A percentile compares a stretch with the other conserved stretches of the same genome.
Conservation (phyloP, 1,140 invertebrate genomes). For the Coenobita brevimanus region DNA sequence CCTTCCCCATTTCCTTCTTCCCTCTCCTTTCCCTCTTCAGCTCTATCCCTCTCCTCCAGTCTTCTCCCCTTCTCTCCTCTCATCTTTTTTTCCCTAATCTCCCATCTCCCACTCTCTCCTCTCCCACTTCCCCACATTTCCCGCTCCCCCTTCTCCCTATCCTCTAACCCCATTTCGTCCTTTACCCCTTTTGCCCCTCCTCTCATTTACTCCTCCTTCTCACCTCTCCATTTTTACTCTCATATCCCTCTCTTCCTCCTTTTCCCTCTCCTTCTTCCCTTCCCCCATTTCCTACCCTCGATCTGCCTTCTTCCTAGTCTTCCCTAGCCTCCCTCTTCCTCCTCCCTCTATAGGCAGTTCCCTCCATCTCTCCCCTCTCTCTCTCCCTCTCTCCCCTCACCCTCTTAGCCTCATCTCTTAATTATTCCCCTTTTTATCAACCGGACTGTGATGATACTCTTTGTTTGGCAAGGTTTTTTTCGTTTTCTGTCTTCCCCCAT, state of each 20-base stretch:
- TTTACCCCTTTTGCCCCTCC: too few species aligned
- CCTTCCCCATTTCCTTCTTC: too few species aligned
- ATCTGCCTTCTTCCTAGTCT: neutral
- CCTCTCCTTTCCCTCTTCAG: too few species aligned
- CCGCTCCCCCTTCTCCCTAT: neutral
- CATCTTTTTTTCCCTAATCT: neutral
- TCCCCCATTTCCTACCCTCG: too few species aligned
- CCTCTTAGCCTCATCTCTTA: neutral
- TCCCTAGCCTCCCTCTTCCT: too few species aligned
- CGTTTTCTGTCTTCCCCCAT: neutral
- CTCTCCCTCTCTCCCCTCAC: neutral
- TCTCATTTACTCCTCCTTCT: too few species aligned
- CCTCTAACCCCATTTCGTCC: neutral
- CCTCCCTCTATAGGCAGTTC: too few species aligned
- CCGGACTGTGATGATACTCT: constrained; percentile 25
- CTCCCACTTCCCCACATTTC: neutral
- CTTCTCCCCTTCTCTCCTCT: neutral
- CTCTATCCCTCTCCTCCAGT: neutral
- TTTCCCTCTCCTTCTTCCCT: neutral
- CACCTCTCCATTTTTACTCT: neutral
- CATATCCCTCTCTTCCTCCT: neutral
- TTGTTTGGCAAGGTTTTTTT: neutral
- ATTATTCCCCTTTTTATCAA: constrained; percentile 21
- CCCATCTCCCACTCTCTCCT: too few species aligned
- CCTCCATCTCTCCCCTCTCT: too few species aligned